Conservation (phyloP, 2,888 invertebrate species). For the Alentia gelatinosa region DNA sequence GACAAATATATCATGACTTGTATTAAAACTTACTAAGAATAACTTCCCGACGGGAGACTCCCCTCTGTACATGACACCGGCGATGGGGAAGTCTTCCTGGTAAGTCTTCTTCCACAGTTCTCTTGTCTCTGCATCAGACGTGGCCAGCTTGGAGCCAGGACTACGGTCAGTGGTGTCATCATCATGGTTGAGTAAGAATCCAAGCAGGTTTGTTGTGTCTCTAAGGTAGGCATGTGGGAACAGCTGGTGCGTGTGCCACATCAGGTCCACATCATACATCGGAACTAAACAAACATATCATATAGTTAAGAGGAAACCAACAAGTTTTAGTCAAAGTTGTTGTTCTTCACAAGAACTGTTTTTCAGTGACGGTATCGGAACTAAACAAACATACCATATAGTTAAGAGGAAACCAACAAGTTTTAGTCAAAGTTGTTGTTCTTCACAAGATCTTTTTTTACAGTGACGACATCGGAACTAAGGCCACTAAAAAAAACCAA, state of each 20-base stretch:
- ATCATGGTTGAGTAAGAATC: slow-evolving; percentile 81
- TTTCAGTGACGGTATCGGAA: too few relatives aligned
- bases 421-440: too few relatives aligned
- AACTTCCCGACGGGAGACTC: slow-evolving; percentile 80
- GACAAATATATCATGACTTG: too few relatives aligned
- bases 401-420: too few relatives aligned
- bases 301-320: too few relatives aligned
- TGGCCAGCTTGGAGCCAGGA: slow-evolving; percentile 79
- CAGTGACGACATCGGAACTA: too few relatives aligned
- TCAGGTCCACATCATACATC: slow-evolving; percentile 82
- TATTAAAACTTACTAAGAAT: background rate
- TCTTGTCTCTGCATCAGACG: slow-evolving; percentile 80
- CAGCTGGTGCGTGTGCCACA: slow-evolving; percentile 82
- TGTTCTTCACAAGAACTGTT: too few relatives aligned
- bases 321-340: too few relatives aligned
- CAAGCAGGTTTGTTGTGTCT: slow-evolving; percentile 75
- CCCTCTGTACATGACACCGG: slow-evolving; percentile 81
- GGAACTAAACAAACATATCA: slow-evolving; percentile 81
- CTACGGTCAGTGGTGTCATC: slow-evolving; percentile 81
- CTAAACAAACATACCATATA: too few relatives aligned
- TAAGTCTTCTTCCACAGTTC: slow-evolving; percentile 80
- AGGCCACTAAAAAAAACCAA: too few relatives aligned
- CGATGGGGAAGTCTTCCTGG: slow-evolving; percentile 78
- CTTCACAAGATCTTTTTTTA: too few relatives aligned
- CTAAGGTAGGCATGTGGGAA: slow-evolving; percentile 75